Conservation (phyloP, 2,113 vertebrate species). For the Takifugu bimaculatus region DNA sequence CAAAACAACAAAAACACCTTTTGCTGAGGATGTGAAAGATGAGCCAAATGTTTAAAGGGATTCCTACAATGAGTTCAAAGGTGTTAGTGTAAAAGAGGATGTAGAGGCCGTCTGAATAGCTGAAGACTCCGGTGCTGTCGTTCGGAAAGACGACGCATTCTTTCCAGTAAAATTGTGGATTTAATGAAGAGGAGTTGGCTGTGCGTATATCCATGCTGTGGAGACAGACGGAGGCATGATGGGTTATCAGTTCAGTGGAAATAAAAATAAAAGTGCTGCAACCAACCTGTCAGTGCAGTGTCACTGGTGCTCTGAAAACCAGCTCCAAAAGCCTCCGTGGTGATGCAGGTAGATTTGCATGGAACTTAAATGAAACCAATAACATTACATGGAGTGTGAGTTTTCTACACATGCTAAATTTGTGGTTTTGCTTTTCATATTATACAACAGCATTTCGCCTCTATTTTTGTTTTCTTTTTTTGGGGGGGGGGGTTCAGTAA, state of each 20-base stretch:
- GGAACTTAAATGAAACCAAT: background rate
- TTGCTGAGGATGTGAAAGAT: constrained; percentile 5
- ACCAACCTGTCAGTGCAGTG: constrained; percentile 7
- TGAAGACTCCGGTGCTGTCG: background rate
- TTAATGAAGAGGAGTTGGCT: background rate
- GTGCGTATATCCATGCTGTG: background rate
- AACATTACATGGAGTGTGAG: no score
- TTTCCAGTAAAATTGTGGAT: background rate
- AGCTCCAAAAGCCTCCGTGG: background rate
- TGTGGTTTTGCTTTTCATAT: no score
- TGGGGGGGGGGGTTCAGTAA: no score
- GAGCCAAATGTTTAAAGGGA: constrained; percentile 20
- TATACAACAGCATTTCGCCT: no score
- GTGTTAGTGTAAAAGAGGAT: background rate
- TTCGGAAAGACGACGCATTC: constrained; percentile 2
- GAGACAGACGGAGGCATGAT: background rate
- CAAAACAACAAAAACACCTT: constrained; percentile 1
- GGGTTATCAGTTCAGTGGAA: background rate
- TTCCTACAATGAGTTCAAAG: background rate
- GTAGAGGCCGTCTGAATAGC: background rate
- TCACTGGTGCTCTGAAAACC: background rate
- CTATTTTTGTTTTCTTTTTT: no score
- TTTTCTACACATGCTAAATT: no score
- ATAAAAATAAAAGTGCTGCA: background rate
- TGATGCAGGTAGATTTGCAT: constrained; percentile 18